These are phyloP conservation scores for Festucalex cinctus DNA, from an alignment of 2,113 vertebrate species.

Conservation along the genomic window DNA sequence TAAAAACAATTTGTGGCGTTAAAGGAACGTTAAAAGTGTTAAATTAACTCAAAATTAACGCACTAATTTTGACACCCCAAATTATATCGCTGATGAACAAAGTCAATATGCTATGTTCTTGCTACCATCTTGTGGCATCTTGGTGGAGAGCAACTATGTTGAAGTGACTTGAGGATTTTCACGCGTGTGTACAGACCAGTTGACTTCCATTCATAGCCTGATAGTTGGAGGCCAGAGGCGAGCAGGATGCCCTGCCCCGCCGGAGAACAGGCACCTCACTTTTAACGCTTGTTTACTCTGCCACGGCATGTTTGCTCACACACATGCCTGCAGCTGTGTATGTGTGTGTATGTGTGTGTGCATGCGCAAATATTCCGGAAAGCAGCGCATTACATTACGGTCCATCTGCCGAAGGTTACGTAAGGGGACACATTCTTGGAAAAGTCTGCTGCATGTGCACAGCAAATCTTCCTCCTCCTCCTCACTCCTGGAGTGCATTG, in stretches of 20 bases:
- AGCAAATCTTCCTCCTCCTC: constrained; percentile 16
- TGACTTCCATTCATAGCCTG: neutral
- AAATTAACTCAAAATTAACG: too few relatives aligned
- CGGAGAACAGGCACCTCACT: constrained; percentile 1
- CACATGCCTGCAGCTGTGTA: neutral
- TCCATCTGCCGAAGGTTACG: constrained; percentile 21
- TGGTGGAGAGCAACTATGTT: too few relatives aligned
- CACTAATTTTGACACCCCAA: too few relatives aligned
- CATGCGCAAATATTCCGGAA: constrained; percentile 9
- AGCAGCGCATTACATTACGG: neutral
- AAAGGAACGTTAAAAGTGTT: too few relatives aligned
- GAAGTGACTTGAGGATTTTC: too few relatives aligned
- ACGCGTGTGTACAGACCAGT: neutral
- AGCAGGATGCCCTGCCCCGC: constrained; percentile 2
- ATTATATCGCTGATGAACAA: too few relatives aligned
- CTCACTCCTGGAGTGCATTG: neutral
- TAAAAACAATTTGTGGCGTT: too few relatives aligned
- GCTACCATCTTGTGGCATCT: too few relatives aligned
- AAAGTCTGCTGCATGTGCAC: constrained; percentile 21
- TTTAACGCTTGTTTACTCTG: constrained; percentile 1
- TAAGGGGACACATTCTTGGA: constrained; percentile 25
- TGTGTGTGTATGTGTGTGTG: constrained; percentile 6
- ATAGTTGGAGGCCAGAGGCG: neutral
- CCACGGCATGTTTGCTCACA: neutral
- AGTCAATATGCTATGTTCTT: too few relatives aligned